phyloP scores from a whole-genome alignment of 92 coral and sea anemone species.

The Siderastrea radians region DNA sequence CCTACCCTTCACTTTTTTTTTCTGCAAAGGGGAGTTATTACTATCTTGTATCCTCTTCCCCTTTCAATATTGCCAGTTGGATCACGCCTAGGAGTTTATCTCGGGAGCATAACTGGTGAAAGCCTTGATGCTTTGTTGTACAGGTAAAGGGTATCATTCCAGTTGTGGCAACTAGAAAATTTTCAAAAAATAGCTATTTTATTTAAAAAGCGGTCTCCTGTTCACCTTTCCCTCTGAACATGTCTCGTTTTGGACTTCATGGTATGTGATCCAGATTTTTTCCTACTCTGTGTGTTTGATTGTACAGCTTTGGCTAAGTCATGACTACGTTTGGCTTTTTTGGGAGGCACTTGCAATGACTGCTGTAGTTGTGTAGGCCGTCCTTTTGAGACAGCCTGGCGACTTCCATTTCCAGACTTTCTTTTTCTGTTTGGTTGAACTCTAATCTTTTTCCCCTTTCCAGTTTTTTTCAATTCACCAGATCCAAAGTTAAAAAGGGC shows the following conservation, averaged over 20 bases:
- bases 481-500: conserved; percentile 74
- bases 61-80: no score
- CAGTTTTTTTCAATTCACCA: conserved; percentile 34
- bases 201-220: no score
- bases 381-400: conserved; percentile 67
- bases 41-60: no score
- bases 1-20: no score
- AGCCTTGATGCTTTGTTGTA: no score
- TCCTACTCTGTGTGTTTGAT: conserved; percentile 45
- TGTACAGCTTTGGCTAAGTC: conserved; percentile 56
- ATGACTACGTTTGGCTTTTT: conserved; percentile 63
- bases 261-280: conserved; percentile 59
- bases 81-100: no score
- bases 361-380: conserved; percentile 46
- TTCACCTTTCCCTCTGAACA: conserved; percentile 32
- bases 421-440: conserved; percentile 73
- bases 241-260: conserved; percentile 70
- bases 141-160: no score
- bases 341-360: conserved; percentile 45
- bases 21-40: no score
- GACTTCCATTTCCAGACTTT: conserved; percentile 64
- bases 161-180: no score
- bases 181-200: no score
- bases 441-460: conserved; percentile 49
- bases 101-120: no score